These are phyloP conservation scores for Himantopus leucocephalus DNA, from an alignment of 2,113 vertebrate genomes.

Conservation along the genomic window DNA sequence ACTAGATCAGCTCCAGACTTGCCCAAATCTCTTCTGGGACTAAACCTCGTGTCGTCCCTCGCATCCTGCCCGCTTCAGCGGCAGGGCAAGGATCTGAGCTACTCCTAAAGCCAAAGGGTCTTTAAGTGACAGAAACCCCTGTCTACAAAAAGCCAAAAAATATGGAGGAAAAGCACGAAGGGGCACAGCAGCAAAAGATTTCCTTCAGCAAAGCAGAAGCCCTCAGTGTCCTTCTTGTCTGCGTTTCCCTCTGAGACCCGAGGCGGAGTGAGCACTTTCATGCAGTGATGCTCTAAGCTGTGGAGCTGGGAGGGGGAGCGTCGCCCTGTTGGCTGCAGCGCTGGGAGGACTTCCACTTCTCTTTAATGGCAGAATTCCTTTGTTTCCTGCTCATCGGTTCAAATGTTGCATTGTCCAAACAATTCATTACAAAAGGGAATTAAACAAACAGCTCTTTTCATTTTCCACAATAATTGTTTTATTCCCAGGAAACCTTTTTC, in stretches of 20 bases:
- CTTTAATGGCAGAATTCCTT: conserved; percentile 8
- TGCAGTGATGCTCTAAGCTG: not conserved
- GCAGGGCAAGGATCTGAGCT: not conserved
- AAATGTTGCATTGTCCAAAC: conserved; percentile 15
- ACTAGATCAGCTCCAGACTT: not conserved
- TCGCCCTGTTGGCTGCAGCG: accelerated
- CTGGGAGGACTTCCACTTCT: not conserved
- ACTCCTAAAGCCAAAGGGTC: not conserved
- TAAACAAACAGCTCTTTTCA: conserved; percentile 32
- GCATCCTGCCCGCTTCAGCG: accelerated
- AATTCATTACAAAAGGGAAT: conserved; percentile 14
- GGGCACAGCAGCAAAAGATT: not conserved
- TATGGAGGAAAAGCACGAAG: not conserved
- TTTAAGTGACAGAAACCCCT: not conserved
- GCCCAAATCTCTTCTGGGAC: not conserved
- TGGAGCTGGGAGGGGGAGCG: not conserved
- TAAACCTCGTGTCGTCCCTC: not conserved
- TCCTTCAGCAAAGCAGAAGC: not conserved
- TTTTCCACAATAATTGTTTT: conserved; percentile 60
- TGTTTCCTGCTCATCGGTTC: conserved; percentile 12
- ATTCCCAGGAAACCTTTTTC: conserved; percentile 28
- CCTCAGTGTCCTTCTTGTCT: not conserved
- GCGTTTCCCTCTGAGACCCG: not conserved
- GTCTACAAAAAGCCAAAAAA: not conserved
- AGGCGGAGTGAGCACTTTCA: not conserved